Evolutionary conservation across 2,888 invertebrate species (phyloP), one percentile per base, ranked within the genome.

Genomic region (Melipona bicolor): DNA sequence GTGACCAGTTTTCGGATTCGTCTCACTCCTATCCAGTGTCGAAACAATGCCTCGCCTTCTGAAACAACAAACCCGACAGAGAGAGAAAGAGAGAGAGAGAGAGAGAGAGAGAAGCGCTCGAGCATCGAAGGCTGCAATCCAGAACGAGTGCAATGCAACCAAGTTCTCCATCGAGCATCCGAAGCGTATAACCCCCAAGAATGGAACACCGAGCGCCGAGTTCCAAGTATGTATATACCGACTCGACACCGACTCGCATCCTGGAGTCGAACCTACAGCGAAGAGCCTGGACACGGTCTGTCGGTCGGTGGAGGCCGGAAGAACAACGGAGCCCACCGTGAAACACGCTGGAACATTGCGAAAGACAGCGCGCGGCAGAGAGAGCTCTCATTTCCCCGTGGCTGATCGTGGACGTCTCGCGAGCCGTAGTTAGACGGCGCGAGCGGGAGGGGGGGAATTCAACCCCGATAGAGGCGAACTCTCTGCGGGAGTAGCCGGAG

Each of bases 401-500:
- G 64, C 70, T 83, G 67, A 78, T 83, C 84, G 84, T 84, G 69
- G 84, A 78, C 83, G 78, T 84, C 84, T 84, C 68, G 76, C 70
- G 84, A 71, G 74, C 59, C 64, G 69, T 36, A 67, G 74, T 74
- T 71, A 67, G 78, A 61, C 76, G 83, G 43, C 15, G 64, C 36
- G 54, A 64, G 61, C 56, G 54, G 61, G 24, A 24, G 17, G 36
- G 73, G 68, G 50, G 15, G 52, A 59, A 76, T 84, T 79, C 75
- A 79, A 71, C 74, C 79, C 74, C 89, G 89, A 84, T 89, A 89
- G 88, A 89, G 86, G 90, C 87, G 87, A 90, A 92, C 90, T 92
- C 91, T 91, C 92, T 90, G 91, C 90, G 90, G 91, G 91, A 92
- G 91, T 90, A 92, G 91, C 88, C 89, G 75, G 72, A 90, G 91